Base-by-base conservation (phyloP, 2,888 invertebrate species). In the Crematogaster levior region DNA sequence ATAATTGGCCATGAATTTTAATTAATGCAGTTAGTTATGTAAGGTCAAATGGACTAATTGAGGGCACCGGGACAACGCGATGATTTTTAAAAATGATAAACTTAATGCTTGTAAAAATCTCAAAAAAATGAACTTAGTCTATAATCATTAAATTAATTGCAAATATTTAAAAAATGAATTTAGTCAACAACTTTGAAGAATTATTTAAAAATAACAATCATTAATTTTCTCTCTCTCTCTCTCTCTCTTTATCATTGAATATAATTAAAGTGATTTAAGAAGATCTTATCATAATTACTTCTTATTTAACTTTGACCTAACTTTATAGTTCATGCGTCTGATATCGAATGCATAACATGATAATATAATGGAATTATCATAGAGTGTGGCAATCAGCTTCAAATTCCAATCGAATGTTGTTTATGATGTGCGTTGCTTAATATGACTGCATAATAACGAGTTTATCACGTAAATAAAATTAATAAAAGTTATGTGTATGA, bases 1-100 rank as follows among this genome's bases (percentile, higher is more conserved):
- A 65, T 37, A 40, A 37, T 40, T 37, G 65, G 37, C 24, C 65
- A 65, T 75, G 75, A 75, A 75, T 75, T 65, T 75, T 75, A 75
- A 75, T 65, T 75, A 65, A 75, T 65, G 27, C 24, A 27, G 37
- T 65, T 75, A 75, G 30, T 37, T 75, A 51, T 27, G 51, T 37
- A 65, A 65, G 75, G 75, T 75, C 48, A 75, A 75, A 37, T 75
- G 30, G 27, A 12, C 24, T 75, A 75, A 75, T 51, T 75, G 65
- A 40, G 37, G 7, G 15, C 24, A 34, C 10, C 46, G 21, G 37
- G n/a, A 24, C n/a, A 12, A 37, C 37, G 18, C 15, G 6, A 65
- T 34, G 61, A 73, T 27, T 51, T 65, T 75, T 30, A 30, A 75
- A 15, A 2, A 46, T 34, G 30, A 73, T 40, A 12, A 34, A n/a